phyloP scores from a whole-genome alignment of 2,888 invertebrate species.

The Ornithoptera priamus region DNA sequence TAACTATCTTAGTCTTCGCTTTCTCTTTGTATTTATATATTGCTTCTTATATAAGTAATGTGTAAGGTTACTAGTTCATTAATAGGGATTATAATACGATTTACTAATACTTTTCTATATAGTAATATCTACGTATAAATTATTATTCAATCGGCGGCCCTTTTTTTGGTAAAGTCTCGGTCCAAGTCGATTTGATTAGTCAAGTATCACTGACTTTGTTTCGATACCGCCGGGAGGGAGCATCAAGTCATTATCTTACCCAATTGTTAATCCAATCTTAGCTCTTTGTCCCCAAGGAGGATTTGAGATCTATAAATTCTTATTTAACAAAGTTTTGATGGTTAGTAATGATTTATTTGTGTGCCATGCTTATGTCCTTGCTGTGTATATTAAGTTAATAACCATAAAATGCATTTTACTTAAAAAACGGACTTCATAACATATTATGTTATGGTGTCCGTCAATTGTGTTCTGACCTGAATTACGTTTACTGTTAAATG shows the following conservation, averaged over 20 bases:
- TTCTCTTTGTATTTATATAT: neutral
- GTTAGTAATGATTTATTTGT: too few relatives aligned
- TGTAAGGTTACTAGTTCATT: too few relatives aligned
- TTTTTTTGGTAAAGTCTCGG: neutral
- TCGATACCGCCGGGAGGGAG: conserved; percentile 9
- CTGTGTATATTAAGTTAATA: too few relatives aligned
- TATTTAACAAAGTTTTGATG: too few relatives aligned
- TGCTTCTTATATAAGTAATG: too few relatives aligned
- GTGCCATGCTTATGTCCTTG: too few relatives aligned
- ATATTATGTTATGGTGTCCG: too few relatives aligned
- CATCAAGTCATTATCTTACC: conserved; percentile 16
- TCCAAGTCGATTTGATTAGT: conserved; percentile 16
- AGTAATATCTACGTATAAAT: neutral
- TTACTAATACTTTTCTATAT: neutral
- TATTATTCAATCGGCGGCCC: neutral
- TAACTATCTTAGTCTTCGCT: too few relatives aligned
- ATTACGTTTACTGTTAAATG: too few relatives aligned
- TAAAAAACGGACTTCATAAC: too few relatives aligned
- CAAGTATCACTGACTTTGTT: conserved; percentile 4
- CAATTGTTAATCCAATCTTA: conserved; percentile 17
- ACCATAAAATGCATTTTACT: too few relatives aligned
- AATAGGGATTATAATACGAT: neutral
- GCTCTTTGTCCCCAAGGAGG: neutral
- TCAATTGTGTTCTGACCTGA: too few relatives aligned
- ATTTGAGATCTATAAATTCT: neutral